Conservation (phyloP, 2,797 vertebrate species). For the Amblyraja radiata region DNA sequence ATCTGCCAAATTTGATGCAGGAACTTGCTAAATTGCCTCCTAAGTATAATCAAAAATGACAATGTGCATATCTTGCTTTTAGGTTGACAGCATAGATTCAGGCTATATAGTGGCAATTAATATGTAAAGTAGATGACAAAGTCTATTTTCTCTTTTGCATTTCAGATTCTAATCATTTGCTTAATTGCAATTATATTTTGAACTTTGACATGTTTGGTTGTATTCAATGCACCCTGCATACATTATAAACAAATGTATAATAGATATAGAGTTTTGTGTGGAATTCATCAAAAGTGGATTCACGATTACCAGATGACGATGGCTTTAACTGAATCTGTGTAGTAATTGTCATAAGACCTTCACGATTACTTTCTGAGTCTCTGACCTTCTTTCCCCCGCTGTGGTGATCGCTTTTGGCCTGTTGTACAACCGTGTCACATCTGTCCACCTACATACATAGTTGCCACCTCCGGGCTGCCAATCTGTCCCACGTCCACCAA, state of each 20-base stretch:
- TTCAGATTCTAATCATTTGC: neutral
- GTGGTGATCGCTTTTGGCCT: conserved; percentile 37
- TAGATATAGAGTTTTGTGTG: neutral
- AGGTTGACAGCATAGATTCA: neutral
- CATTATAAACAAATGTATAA: neutral
- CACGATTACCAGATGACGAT: conserved; percentile 36
- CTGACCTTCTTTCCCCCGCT: conserved; percentile 37
- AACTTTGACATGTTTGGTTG: neutral
- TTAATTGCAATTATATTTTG: conserved; percentile 3
- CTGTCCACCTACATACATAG: conserved; percentile 38
- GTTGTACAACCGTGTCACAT: conserved; percentile 35
- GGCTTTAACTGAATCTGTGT: conserved; percentile 10
- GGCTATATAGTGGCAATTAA: neutral
- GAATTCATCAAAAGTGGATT: conserved; percentile 12
- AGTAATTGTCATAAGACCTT: conserved; percentile 5
- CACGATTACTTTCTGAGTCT: neutral
- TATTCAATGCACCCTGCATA: neutral
- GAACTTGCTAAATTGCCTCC: neutral
- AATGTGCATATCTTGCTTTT: neutral
- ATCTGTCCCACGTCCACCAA: conserved; percentile 5
- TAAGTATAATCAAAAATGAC: neutral
- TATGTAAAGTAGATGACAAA: neutral
- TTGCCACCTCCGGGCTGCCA: conserved; percentile 33
- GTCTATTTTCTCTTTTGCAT: neutral
- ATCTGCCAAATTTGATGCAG: neutral